A percentile compares a stretch with the other conserved stretches of the same genome.
Conservation (phyloP, 2,888 invertebrate genomes). For the Agriopis aurantiaria region DNA sequence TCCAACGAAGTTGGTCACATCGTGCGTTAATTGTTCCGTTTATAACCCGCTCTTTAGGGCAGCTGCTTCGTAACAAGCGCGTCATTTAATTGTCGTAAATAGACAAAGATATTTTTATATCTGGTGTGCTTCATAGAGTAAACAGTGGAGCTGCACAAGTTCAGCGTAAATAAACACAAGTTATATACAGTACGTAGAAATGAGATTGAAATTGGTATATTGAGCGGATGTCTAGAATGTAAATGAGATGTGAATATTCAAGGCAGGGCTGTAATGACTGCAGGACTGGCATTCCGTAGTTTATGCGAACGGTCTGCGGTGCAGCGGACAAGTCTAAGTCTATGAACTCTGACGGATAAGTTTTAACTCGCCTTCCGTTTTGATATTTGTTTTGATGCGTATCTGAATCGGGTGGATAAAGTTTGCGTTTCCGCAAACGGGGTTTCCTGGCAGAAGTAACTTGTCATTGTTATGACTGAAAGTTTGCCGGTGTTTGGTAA, state of each 20-base stretch:
- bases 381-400: conserved; percentile 24
- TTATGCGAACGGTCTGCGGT: conserved; percentile 26
- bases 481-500: conserved; percentile 26
- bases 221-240: conserved; percentile 36
- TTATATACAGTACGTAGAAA: conserved; percentile 49
- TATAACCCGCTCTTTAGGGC: conserved; percentile 81
- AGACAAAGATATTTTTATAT: conserved; percentile 85
- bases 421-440: conserved; percentile 33
- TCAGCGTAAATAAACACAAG: conserved; percentile 77
- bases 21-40: conserved; percentile 80
- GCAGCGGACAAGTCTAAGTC: conserved; percentile 3
- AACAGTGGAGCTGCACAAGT: conserved; percentile 76
- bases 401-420: conserved; percentile 25
- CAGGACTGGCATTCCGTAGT: conserved; percentile 31
- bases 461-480: conserved; percentile 32
- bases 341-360: conserved; percentile 26
- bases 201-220: conserved; percentile 23
- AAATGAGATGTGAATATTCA: conserved; percentile 37
- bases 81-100: conserved; percentile 84
- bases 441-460: conserved; percentile 28
- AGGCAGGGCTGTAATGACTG: conserved; percentile 35
- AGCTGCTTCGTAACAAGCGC: conserved; percentile 82
- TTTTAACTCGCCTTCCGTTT: conserved; percentile 29
- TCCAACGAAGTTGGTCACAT: conserved; percentile 62
- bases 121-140: conserved; percentile 74